Base-by-base conservation (phyloP, 2,888 invertebrate genomes). In the Meghimatium bilineatum region DNA sequence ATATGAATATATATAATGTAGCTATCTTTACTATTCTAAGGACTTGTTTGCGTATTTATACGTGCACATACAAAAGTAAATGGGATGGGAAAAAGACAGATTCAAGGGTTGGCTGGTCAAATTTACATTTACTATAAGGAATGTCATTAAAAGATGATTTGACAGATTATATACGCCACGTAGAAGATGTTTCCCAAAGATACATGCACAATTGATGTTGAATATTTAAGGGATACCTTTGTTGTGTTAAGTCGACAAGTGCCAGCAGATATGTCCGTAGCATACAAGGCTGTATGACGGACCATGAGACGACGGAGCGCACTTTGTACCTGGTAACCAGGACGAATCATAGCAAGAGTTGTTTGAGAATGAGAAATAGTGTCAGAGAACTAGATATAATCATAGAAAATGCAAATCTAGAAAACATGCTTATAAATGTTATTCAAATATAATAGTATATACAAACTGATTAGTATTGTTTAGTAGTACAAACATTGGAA, bases 161-260 rank as follows among this genome's bases (percentile, higher is more conserved):
- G 76, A 23, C n/a, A 34, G 23, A 29, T 32, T 49, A 36, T 20
- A 32, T 2, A 36, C 10, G 34, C 1, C 23, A 60, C 0, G n/a
- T n/a, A n/a, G n/a, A n/a, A n/a, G n/a, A n/a, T 49, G n/a, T 38
- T 36, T 36, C 38, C 20, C 12, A n/a, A 77, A 12, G 34, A 29
- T 36, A 14, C 66, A 77, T 63, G 66, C 60, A 77, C 38, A 63
- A 60, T 29, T 23, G 66, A 26, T 3, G 8, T 44, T 3, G 17
- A 63, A 77, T 8, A 77, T 77, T 17, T 36, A 76, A 63, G n/a
- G 36, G 38, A 36, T 84, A 86, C 86, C 86, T 86, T 82, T 20
- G 72, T 63, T 49, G 84, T 84, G 69, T 75, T 84, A 60, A 63
- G 82, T 63, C 86, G 82, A 84, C 86, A 86, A 38, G 84, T 69